phyloP scores from a whole-genome alignment of 2,113 vertebrate genomes.

The Zosterops lateralis region DNA sequence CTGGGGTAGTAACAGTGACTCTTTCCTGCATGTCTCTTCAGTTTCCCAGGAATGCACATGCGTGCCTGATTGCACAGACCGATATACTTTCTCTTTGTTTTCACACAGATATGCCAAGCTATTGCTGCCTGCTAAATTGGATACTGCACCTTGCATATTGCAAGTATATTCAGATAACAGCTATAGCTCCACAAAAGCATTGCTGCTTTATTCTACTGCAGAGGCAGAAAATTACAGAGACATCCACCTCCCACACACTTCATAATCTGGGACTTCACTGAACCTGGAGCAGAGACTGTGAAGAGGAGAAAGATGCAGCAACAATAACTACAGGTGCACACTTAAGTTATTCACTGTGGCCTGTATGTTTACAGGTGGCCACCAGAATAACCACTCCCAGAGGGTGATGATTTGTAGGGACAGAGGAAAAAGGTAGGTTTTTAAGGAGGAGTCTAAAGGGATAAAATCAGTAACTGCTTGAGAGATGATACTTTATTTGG shows the following conservation, averaged over 20 bases:
- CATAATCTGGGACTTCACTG: not conserved
- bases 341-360: not conserved
- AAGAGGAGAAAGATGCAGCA: not conserved
- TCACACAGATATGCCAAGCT: not conserved
- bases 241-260: not conserved
- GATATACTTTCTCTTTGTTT: not conserved
- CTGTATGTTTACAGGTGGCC: not conserved
- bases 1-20: fast-evolving
- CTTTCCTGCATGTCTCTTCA: not conserved
- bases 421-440: not conserved
- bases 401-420: not conserved
- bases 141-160: not conserved
- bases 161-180: not conserved
- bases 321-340: not conserved
- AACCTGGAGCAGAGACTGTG: not conserved
- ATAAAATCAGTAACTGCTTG: not conserved
- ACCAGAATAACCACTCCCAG: not conserved
- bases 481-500: not conserved
- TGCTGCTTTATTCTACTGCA: not conserved
- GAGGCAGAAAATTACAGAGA: not conserved
- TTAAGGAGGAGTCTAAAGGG: not conserved
- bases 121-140: not conserved
- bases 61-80: not conserved
- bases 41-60: not conserved
- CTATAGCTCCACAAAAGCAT: not conserved